Evolutionary conservation across 2,113 vertebrate genomes (phyloP).

Genomic region (Tautogolabrus adspersus): DNA sequence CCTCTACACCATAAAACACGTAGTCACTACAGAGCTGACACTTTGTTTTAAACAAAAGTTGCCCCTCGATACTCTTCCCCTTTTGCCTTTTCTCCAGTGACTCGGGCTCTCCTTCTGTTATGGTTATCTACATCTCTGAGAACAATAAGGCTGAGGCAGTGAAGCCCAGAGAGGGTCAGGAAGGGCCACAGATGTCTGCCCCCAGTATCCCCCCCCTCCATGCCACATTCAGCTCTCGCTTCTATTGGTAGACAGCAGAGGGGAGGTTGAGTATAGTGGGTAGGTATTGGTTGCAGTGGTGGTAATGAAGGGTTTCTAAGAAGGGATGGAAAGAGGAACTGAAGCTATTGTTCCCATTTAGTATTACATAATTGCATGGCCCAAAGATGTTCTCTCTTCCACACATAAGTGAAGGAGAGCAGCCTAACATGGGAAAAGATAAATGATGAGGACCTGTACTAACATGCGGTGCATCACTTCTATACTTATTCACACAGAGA

Average conservation of each 20-base stretch:
- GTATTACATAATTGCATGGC: slow-evolving; percentile 37
- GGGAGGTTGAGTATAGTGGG: not conserved
- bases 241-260: slow-evolving; percentile 20
- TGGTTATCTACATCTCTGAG: slow-evolving; percentile 62
- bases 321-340: slow-evolving; percentile 27
- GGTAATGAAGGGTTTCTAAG: slow-evolving; percentile 4
- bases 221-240: slow-evolving; percentile 38
- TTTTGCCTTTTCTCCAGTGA: slow-evolving; percentile 28
- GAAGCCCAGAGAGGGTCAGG: slow-evolving; percentile 37
- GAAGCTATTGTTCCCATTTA: slow-evolving; percentile 55
- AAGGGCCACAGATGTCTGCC: slow-evolving; percentile 60
- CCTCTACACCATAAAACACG: slow-evolving; percentile 30
- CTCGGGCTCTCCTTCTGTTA: slow-evolving; percentile 58
- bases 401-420: not conserved
- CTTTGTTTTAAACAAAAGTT: slow-evolving; percentile 41
- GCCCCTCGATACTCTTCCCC: slow-evolving; percentile 27
- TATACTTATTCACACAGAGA: slow-evolving; percentile 21
- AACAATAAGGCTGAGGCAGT: slow-evolving; percentile 59
- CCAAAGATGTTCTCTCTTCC: slow-evolving; percentile 12
- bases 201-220: slow-evolving; percentile 31
- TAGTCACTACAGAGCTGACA: slow-evolving; percentile 27
- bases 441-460: not conserved
- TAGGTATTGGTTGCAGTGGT: slow-evolving; percentile 18
- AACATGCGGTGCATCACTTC: slow-evolving; percentile 5
- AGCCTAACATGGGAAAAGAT: not conserved